A percentile compares a stretch with the other conserved stretches of the same genome.
phyloP scores from a whole-genome alignment of 2,113 vertebrate genomes.

The Empidonax alnorum region DNA sequence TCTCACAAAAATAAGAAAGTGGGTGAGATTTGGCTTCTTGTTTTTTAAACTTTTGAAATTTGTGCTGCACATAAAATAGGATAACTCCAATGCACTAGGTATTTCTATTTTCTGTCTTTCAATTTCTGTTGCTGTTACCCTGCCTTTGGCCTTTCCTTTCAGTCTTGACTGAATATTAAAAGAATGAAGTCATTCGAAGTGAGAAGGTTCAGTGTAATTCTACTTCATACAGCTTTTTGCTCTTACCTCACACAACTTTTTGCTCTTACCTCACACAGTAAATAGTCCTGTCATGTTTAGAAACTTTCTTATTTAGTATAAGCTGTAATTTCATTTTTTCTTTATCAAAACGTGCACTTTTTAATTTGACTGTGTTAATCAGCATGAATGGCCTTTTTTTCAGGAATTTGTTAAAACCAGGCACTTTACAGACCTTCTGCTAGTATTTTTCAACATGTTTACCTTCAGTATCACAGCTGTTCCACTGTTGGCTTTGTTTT shows the following conservation, averaged over 20 bases:
- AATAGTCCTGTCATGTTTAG: background rate
- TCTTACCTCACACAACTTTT: background rate
- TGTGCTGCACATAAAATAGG: background rate
- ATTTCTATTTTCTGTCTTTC: background rate
- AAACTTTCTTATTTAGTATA: background rate
- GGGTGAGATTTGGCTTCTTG: background rate
- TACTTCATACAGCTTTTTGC: background rate
- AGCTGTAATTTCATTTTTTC: conserved; percentile 15
- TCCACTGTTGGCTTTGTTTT: conserved; percentile 38
- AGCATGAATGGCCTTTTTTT: background rate
- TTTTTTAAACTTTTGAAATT: background rate
- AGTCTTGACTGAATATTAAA: background rate
- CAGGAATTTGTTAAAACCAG: background rate
- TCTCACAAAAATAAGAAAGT: background rate
- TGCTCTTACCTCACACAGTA: background rate
- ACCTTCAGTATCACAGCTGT: conserved; percentile 62
- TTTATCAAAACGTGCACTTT: conserved; percentile 14
- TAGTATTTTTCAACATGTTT: conserved; percentile 47
- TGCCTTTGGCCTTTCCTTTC: background rate
- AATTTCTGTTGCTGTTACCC: background rate
- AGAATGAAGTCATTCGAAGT: background rate
- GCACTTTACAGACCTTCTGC: conserved; percentile 54
- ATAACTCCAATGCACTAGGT: background rate
- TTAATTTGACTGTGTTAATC: conserved; percentile 41
- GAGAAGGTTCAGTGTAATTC: background rate